A percentile compares a stretch with the other conserved stretches of the same genome.
Conservation (phyloP, 2,113 vertebrate genomes). For the Polyodon spathula region DNA sequence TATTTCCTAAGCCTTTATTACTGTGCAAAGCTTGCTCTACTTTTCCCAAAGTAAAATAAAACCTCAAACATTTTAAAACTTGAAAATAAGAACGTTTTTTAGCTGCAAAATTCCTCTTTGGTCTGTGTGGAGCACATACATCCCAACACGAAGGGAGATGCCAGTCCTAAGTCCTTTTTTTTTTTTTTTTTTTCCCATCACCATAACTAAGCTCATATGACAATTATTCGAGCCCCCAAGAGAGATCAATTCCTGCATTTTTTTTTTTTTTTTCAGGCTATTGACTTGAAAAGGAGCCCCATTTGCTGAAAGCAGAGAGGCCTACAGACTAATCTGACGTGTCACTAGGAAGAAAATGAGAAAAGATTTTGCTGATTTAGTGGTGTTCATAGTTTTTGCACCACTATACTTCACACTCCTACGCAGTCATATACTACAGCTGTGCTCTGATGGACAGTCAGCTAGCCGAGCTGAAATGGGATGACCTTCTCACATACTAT, state of each 20-base stretch:
- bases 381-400: not conserved
- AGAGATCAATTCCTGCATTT: not conserved
- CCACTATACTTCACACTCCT: slow-evolving; percentile 1
- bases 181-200: too few relatives aligned
- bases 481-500: not conserved
- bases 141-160: too few relatives aligned
- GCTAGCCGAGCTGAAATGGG: not conserved
- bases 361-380: slow-evolving; percentile 4
- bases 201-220: too few relatives aligned
- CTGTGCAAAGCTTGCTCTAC: too few relatives aligned
- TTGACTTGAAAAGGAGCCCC: not conserved
- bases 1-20: too few relatives aligned
- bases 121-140: too few relatives aligned
- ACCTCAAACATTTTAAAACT: too few relatives aligned
- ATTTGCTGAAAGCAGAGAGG: not conserved
- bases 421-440: not conserved
- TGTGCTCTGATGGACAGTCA: not conserved
- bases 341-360: slow-evolving; percentile 5
- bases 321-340: not conserved
- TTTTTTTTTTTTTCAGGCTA: not conserved
- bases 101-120: too few relatives aligned
- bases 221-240: too few relatives aligned
- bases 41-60: too few relatives aligned
- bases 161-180: too few relatives aligned
- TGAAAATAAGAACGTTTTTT: too few relatives aligned